These are phyloP conservation scores for Conus ventricosus DNA, from an alignment of 1,140 invertebrate genomes.

Conservation along the genomic window DNA sequence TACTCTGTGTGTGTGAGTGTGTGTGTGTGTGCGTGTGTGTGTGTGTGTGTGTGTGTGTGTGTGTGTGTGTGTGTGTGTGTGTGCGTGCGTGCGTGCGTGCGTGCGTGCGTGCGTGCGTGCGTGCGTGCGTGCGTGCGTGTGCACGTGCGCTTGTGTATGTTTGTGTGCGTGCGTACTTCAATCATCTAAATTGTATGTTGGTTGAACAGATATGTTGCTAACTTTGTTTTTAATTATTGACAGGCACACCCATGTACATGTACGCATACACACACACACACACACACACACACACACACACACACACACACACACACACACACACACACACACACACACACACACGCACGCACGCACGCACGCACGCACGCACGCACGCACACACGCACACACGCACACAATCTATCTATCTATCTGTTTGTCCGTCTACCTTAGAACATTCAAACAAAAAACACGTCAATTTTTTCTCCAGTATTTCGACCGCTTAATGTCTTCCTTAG, in stretches of 20 bases:
- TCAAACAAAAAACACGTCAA: constrained; percentile 6
- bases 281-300: neutral
- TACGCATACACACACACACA: neutral
- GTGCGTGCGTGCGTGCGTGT: too few species aligned
- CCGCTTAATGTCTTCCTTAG: neutral
- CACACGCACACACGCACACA: too few species aligned
- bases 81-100: too few species aligned
- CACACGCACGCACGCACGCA: neutral
- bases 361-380: too few species aligned
- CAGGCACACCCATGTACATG: neutral
- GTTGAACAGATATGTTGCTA: neutral
- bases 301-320: neutral
- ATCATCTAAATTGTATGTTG: neutral
- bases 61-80: too few species aligned
- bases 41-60: too few species aligned
- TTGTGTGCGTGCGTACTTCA: neutral
- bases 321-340: too few species aligned
- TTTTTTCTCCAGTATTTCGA: neutral
- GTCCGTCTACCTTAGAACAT: neutral
- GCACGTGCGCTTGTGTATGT: too few species aligned
- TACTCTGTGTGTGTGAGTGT: neutral
- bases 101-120: too few species aligned
- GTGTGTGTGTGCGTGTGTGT: too few species aligned
- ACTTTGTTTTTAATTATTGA: neutral
- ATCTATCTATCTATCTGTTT: too few species aligned